Conservation (phyloP, 2,888 invertebrate species). For the Morpho helenor region DNA sequence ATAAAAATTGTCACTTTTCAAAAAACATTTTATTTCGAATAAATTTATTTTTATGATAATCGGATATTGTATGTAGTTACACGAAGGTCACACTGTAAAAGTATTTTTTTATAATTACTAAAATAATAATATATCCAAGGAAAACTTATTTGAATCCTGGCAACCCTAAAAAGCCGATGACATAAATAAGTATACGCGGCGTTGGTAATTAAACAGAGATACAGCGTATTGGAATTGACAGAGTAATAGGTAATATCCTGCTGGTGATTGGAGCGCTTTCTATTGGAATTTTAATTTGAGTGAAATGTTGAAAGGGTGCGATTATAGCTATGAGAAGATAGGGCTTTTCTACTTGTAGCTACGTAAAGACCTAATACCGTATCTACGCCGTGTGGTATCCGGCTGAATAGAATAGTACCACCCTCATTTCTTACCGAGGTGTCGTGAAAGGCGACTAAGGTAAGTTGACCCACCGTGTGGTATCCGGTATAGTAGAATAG, state of each 20-base stretch:
- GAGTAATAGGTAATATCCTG: constrained; percentile 36
- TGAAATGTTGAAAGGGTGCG: constrained; percentile 19
- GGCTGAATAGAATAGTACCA: no score
- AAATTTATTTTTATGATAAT: no score
- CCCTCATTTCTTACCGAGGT: no score
- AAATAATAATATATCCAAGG: not conserved
- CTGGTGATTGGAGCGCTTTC: constrained; percentile 30
- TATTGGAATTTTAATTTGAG: constrained; percentile 32
- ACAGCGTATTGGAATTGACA: constrained; percentile 24
- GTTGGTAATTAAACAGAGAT: constrained; percentile 24
- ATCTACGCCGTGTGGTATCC: no score
- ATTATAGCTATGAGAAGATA: constrained; percentile 8
- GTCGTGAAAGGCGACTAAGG: no score
- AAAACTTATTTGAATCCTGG: not conserved
- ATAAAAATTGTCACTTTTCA: no score
- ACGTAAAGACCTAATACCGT: no score
- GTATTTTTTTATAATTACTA: not conserved
- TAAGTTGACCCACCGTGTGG: no score
- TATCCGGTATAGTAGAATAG: no score
- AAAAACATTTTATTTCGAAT: no score
- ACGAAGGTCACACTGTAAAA: no score
- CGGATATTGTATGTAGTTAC: no score
- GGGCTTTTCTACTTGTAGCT: not conserved
- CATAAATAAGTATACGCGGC: constrained; percentile 34
- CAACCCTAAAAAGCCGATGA: constrained; percentile 29